Evolutionary conservation across 2,888 invertebrate genomes (phyloP), one percentile per base, ranked within the genome.

Genomic region (Lepetodrilus schrolli): DNA sequence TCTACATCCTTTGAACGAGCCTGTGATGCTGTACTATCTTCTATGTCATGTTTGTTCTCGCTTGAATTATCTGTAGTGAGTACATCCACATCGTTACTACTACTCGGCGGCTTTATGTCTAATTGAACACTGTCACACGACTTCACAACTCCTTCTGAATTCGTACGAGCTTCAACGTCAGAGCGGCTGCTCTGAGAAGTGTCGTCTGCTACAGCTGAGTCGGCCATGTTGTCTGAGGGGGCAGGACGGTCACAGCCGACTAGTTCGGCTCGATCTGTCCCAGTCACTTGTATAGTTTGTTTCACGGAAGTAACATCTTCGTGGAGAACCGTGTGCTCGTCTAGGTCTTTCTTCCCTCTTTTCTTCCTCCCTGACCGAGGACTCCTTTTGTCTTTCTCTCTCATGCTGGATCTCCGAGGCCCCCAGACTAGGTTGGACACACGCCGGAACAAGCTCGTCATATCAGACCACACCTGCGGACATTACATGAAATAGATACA

Each of bases 331-430:
- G 23, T 30, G 26, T n/a, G 7, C 8, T 68, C 68, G 50, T 71
- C 66, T 48, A 17, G 66, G 8, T 66, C 49, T 71, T 70, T 69
- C 43, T 58, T 47, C 30, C 43, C 20, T 34, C 48, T 65, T 20
- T 38, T 70, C 47, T 69, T 37, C 21, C 37, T 58, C 26, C 66
- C 66, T 36, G 21, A n/a, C 1, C 66, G 21, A 26, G 66, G 36
- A 36, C 26, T 49, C 30, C 70, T 30, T 69, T 48, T 51, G 69
- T 74, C 58, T 65, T 43, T 49, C 66, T 71, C 38, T 71, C 68
- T 50, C 30, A 34, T 13, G 17, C n/a, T 17, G 1, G 58, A 58
- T 1, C 43, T 21, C 7, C 43, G 30, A 26, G 68, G 26, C 26
- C 68, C 68, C 43, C 38, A 68, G 0, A 68, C 43, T 7, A 68